A percentile compares a stretch with the other conserved stretches of the same genome.
These are phyloP conservation scores for Orthosia incerta DNA, from an alignment of 2,888 invertebrate species.

Conservation along the genomic window DNA sequence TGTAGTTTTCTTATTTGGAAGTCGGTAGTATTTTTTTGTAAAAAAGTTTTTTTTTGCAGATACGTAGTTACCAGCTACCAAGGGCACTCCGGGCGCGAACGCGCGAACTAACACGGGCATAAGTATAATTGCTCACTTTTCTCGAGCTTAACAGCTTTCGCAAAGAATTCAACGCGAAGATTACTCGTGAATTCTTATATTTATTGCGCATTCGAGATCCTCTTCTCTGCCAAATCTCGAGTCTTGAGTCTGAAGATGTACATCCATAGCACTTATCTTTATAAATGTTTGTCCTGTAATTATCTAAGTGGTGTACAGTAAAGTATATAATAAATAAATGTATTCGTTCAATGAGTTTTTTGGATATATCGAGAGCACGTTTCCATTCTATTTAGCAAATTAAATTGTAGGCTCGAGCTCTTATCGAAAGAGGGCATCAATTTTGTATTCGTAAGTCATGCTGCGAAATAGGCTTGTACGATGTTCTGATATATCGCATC, in stretches of 20 bases:
- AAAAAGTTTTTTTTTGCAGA: too few relatives aligned
- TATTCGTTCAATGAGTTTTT: conserved; percentile 40
- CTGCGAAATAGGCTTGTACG: conserved; percentile 28
- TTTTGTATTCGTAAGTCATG: conserved; percentile 30
- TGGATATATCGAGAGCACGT: conserved; percentile 30
- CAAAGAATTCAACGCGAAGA: conserved; percentile 46
- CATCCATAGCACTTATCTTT: too few relatives aligned
- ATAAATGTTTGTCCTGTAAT: too few relatives aligned
- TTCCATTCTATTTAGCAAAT: conserved; percentile 48
- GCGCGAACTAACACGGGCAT: conserved; percentile 42
- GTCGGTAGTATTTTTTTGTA: too few relatives aligned
- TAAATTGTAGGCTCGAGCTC: conserved; percentile 39
- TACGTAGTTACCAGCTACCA: conserved; percentile 1
- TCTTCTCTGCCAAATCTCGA: conserved; percentile 40
- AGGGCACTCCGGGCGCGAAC: conserved; percentile 41
- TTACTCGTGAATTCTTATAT: conserved; percentile 61
- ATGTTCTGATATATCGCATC: conserved; percentile 28
- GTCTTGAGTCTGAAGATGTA: conserved; percentile 39
- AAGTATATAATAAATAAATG: too few relatives aligned
- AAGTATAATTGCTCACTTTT: conserved; percentile 68
- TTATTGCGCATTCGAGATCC: conserved; percentile 43
- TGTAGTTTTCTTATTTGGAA: too few relatives aligned
- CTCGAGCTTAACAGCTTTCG: conserved; percentile 50
- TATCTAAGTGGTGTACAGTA: too few relatives aligned
- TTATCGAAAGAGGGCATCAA: conserved; percentile 49